Percentiles rank a stretch among this genome's conserved stretches.
Conservation (phyloP, 2,113 vertebrate species). For the Collichthys lucidus region DNA sequence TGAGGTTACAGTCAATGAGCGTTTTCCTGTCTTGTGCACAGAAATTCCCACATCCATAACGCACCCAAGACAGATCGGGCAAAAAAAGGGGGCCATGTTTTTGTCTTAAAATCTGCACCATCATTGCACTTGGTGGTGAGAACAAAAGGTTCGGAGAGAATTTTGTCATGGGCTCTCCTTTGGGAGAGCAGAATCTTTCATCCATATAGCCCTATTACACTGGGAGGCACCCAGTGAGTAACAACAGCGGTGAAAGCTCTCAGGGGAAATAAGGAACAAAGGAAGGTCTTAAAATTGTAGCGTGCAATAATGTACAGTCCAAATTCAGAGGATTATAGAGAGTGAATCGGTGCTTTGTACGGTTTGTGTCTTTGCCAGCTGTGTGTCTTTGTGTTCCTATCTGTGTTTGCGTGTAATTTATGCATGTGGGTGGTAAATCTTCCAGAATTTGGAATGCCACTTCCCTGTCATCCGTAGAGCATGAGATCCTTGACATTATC, state of each 20-base stretch:
- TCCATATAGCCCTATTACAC: background rate
- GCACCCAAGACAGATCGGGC: conserved; percentile 1
- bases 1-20: background rate
- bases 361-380: background rate
- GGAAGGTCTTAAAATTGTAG: background rate
- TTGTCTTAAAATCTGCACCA: conserved; percentile 31
- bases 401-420: background rate
- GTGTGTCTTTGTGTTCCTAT: background rate
- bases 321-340: conserved; percentile 5
- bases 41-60: conserved; percentile 11
- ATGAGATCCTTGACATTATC: conserved; percentile 66
- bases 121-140: background rate
- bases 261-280: conserved; percentile 9
- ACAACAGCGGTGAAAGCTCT: conserved; percentile 21
- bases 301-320: background rate
- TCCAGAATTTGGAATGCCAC: conserved; percentile 10
- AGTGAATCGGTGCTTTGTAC: background rate
- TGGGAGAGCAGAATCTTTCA: conserved; percentile 36
- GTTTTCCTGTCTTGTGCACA: background rate
- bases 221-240: background rate
- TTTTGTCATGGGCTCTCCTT: background rate
- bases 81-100: background rate
- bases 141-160: conserved; percentile 31
- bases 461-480: background rate
- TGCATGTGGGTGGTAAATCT: conserved; percentile 3